phyloP scores from a whole-genome alignment of 2,797 vertebrate genomes.

The Alca torda region DNA sequence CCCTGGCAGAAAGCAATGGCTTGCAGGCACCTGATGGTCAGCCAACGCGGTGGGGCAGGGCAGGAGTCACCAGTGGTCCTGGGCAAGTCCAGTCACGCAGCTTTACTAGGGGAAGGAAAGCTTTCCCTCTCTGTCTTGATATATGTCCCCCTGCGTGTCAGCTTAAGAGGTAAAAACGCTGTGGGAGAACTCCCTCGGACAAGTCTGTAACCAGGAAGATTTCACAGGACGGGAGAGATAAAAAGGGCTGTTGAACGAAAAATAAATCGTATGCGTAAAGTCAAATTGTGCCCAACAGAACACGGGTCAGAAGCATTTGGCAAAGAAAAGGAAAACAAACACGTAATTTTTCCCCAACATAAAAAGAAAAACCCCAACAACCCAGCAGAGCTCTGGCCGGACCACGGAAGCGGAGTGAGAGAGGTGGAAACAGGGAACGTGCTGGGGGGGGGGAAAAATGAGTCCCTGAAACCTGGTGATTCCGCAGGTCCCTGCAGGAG shows the following conservation, averaged over 20 bases:
- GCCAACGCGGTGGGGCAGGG: accelerated
- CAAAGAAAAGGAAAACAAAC: not conserved
- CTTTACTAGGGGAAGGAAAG: not conserved
- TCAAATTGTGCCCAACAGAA: not conserved
- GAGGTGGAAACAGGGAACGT: not conserved
- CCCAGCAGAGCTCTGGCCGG: not conserved
- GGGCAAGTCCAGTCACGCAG: not conserved
- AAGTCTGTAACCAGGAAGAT: not conserved
- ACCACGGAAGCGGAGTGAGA: accelerated
- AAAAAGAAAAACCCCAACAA: not conserved
- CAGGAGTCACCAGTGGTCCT: accelerated
- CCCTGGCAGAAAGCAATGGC: not conserved
- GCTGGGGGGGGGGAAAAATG: accelerated
- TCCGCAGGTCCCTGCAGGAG: not conserved
- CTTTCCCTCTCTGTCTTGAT: not conserved
- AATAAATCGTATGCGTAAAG: accelerated
- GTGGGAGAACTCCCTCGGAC: not conserved
- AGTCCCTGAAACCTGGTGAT: accelerated
- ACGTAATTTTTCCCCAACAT: not conserved
- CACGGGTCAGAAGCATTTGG: not conserved
- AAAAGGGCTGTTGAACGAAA: not conserved
- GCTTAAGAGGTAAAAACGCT: not conserved
- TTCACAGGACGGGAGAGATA: not conserved
- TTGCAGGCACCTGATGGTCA: not conserved
- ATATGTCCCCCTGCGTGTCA: accelerated